A percentile compares a stretch with the other conserved stretches of the same genome.
Evolutionary conservation across 2,797 vertebrate species (phyloP).

Genomic region (Smutsia gigantea): DNA sequence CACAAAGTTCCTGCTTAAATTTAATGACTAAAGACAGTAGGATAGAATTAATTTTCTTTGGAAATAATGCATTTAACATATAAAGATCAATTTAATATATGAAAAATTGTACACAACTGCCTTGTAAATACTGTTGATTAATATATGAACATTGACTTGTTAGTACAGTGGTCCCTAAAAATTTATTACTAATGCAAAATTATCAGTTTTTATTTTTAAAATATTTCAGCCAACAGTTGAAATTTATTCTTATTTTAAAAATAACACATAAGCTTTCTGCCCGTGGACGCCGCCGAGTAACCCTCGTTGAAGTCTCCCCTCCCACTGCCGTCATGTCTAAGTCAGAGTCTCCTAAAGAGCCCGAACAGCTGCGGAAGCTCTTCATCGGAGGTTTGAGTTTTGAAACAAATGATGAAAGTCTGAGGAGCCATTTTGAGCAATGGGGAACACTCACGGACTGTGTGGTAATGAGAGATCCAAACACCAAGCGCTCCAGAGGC

Average conservation of each 20-base stretch:
- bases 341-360: constrained; percentile 92
- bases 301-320: constrained; percentile 57
- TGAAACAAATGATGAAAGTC: constrained; percentile 96
- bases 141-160: not conserved
- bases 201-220: constrained; percentile 9
- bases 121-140: not conserved
- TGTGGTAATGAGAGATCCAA: constrained; percentile 96
- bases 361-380: constrained; percentile 97
- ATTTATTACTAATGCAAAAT: constrained; percentile 28
- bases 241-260: constrained; percentile 38
- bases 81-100: constrained; percentile 47
- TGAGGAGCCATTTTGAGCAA: constrained; percentile 96
- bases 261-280: constrained; percentile 73
- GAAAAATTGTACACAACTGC: not conserved
- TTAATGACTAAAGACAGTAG: not conserved
- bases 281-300: constrained; percentile 61
- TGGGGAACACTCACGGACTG: constrained; percentile 97
- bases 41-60: constrained; percentile 21
- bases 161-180: not conserved
- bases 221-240: not conserved
- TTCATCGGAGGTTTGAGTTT: constrained; percentile 98
- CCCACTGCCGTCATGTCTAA: constrained; percentile 80
- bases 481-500: constrained; percentile 94
- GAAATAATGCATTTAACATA: not conserved
- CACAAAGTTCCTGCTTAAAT: constrained; percentile 2